Percentiles rank a stretch among this genome's conserved stretches.
phyloP scores from a whole-genome alignment of 2,113 vertebrate species.

The Poeciliopsis turrubarensis region DNA sequence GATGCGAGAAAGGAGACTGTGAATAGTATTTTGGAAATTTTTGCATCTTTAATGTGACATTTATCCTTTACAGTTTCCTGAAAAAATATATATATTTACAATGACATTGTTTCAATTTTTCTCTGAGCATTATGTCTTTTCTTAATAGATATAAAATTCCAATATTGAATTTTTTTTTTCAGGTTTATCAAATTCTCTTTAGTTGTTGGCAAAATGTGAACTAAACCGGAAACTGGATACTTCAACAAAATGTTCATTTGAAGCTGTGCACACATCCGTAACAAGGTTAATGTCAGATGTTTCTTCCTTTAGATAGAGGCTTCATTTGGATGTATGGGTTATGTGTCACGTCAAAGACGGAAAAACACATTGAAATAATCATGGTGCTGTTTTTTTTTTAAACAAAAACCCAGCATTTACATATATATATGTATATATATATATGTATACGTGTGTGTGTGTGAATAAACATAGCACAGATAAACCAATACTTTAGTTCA shows the following conservation, averaged over 20 bases:
- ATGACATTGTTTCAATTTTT: neutral
- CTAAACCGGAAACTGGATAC: neutral
- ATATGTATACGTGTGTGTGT: no score
- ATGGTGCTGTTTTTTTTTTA: neutral
- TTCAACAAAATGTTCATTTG: neutral
- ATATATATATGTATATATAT: no score
- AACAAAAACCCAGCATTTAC: neutral
- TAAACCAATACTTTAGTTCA: neutral
- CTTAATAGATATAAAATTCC: neutral
- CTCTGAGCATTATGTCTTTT: neutral
- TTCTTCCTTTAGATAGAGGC: neutral
- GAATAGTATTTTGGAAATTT: no score
- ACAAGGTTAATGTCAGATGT: neutral
- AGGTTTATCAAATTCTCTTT: neutral
- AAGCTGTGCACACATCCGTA: neutral
- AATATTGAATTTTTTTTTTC: neutral
- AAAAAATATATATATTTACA: no score
- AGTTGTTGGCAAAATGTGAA: neutral
- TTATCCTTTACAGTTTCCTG: no score
- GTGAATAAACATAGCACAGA: neutral
- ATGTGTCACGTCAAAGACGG: neutral
- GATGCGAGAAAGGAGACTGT: no score
- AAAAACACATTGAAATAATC: neutral
- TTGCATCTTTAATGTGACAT: no score
- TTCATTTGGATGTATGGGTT: neutral